A percentile compares a stretch with the other conserved stretches of the same genome.
Conservation (phyloP, 2,113 vertebrate species). For the Zosterops lateralis region DNA sequence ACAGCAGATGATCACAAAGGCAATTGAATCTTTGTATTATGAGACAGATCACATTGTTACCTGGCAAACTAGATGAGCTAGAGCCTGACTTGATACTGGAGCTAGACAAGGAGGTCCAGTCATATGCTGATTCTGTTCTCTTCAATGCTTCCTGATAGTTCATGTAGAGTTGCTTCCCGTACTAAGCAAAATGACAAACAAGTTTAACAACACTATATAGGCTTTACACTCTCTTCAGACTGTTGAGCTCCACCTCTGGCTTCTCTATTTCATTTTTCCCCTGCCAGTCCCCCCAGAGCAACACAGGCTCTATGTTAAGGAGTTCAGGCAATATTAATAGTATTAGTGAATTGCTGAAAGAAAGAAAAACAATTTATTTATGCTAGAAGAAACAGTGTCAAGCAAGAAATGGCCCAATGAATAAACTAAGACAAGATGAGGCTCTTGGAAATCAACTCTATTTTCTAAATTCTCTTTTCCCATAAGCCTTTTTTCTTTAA, state of each 20-base stretch:
- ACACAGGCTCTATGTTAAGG: neutral
- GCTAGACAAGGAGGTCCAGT: slow-evolving; percentile 96
- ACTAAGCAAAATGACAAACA: slow-evolving; percentile 74
- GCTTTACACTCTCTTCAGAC: neutral
- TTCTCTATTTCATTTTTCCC: neutral
- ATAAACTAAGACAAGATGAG: neutral
- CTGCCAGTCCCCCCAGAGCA: neutral
- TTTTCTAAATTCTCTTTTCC: neutral
- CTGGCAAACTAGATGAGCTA: slow-evolving; percentile 92
- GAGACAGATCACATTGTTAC: slow-evolving; percentile 66
- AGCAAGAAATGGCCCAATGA: neutral
- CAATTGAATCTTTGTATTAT: neutral
- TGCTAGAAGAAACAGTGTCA: neutral
- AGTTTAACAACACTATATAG: neutral
- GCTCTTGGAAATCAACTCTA: neutral
- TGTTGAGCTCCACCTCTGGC: neutral
- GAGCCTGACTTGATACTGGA: slow-evolving; percentile 95
- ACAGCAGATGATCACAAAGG: neutral
- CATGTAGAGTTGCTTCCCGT: slow-evolving; percentile 90
- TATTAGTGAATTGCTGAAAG: neutral
- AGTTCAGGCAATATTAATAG: neutral
- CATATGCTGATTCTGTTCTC: slow-evolving; percentile 91
- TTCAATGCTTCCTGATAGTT: slow-evolving; percentile 97
- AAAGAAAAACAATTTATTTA: neutral
- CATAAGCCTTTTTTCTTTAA: neutral